Percentiles rank a stretch among this genome's conserved stretches.
These are phyloP conservation scores for Atrichornis clamosus DNA, from an alignment of 2,113 vertebrate genomes.

Conservation along the genomic window DNA sequence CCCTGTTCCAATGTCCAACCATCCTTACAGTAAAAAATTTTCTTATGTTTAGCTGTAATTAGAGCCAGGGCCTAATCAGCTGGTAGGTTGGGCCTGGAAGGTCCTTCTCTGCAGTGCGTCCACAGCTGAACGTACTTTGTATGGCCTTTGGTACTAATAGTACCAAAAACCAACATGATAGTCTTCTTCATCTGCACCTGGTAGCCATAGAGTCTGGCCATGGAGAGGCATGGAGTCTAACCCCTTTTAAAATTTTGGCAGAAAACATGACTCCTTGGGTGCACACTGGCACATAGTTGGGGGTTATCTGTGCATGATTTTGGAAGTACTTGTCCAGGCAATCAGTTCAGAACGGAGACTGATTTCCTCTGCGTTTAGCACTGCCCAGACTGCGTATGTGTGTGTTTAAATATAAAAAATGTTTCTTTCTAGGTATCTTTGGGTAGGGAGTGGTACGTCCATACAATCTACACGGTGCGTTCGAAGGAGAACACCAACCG, in stretches of 20 bases:
- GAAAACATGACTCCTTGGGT: neutral
- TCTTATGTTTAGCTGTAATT: neutral
- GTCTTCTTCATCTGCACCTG: neutral
- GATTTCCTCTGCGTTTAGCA: neutral
- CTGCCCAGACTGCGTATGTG: neutral
- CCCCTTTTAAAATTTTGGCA: neutral
- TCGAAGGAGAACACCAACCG: constrained; percentile 81
- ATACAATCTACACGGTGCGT: constrained; percentile 91
- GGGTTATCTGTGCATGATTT: neutral
- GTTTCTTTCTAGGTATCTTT: constrained; percentile 80
- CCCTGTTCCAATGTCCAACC: neutral
- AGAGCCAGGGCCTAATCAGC: neutral
- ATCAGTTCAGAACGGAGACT: neutral
- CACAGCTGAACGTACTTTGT: neutral
- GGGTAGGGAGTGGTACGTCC: constrained; percentile 93
- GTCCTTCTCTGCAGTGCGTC: neutral
- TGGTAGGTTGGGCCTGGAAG: neutral
- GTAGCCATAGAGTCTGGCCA: neutral
- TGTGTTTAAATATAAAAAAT: neutral
- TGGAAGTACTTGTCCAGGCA: neutral
- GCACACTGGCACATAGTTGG: neutral
- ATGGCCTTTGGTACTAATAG: neutral
- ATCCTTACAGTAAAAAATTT: neutral
- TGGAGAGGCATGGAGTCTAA: neutral
- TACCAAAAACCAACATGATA: neutral